A percentile compares a stretch with the other conserved stretches of the same genome.
Conservation (phyloP, 2,113 vertebrate species). For the Mastomys natalensis region DNA sequence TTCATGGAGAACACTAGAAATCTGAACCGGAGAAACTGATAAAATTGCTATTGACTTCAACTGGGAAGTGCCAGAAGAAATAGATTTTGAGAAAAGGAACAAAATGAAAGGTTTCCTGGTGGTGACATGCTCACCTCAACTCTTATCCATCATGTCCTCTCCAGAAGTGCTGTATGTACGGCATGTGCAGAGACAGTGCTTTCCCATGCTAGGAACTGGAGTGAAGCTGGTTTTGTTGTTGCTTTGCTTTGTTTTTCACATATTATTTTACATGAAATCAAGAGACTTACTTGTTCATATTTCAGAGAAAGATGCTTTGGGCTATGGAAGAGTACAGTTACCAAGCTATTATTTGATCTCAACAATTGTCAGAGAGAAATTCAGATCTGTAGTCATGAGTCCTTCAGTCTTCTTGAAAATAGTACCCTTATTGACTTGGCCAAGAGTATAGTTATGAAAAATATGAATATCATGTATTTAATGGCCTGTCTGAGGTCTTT, state of each 20-base stretch:
- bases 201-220: not conserved
- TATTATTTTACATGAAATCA: not conserved
- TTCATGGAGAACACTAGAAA: not conserved
- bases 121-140: not conserved
- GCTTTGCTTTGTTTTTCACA: not conserved
- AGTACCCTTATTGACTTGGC: not conserved
- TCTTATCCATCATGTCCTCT: not conserved
- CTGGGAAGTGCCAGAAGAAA: constrained; percentile 1
- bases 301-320: not conserved
- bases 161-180: not conserved
- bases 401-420: constrained; percentile 13
- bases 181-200: not conserved
- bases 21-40: not conserved
- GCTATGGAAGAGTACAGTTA: not conserved
- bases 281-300: not conserved
- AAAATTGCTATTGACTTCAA: not conserved
- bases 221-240: not conserved
- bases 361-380: not conserved
- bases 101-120: not conserved
- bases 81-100: not conserved
- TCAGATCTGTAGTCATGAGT: not conserved
- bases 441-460: not conserved
- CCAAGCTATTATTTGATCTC: not conserved
- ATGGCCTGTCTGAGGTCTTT: not conserved
- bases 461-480: not conserved